phyloP scores from a whole-genome alignment of 1,140 invertebrate genomes.

The Lerema accius region DNA sequence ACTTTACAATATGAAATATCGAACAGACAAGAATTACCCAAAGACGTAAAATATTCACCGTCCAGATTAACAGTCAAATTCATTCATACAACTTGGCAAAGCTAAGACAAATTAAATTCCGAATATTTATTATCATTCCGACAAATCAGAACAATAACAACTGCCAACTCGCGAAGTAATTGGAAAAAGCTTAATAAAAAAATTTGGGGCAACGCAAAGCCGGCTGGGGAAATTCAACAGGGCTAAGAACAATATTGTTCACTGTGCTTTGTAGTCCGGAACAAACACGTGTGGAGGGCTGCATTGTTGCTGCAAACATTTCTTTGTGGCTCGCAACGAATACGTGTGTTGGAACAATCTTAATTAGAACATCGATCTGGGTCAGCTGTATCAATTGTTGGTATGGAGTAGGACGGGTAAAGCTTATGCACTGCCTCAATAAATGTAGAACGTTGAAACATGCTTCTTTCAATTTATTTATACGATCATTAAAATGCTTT shows the following conservation, averaged over 20 bases:
- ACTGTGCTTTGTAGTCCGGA: slow-evolving; percentile 22
- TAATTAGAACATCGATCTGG: slow-evolving; percentile 32
- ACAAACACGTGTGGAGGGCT: slow-evolving; percentile 28
- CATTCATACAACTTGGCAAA: background rate
- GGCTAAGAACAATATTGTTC: slow-evolving; percentile 31
- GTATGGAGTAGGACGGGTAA: slow-evolving; percentile 7
- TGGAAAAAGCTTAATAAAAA: slow-evolving; percentile 27
- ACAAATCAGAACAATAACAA: slow-evolving; percentile 19
- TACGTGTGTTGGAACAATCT: slow-evolving; percentile 30
- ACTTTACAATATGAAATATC: too few species aligned
- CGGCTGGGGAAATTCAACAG: slow-evolving; percentile 24
- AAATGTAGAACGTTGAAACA: too few species aligned
- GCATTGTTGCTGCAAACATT: slow-evolving; percentile 33
- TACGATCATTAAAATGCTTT: too few species aligned
- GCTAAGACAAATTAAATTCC: background rate
- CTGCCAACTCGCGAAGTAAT: slow-evolving; percentile 12
- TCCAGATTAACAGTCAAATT: too few species aligned
- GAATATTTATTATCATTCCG: background rate
- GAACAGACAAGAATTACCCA: too few species aligned
- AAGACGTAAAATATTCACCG: too few species aligned
- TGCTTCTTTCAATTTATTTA: too few species aligned
- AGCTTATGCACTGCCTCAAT: too few species aligned
- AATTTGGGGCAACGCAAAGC: slow-evolving; percentile 30
- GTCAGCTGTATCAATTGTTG: slow-evolving; percentile 25
- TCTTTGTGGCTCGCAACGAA: slow-evolving; percentile 20